phyloP scores from a whole-genome alignment of 35 echinoderm and acorn worm genomes.

The Amphiura filiformis region DNA sequence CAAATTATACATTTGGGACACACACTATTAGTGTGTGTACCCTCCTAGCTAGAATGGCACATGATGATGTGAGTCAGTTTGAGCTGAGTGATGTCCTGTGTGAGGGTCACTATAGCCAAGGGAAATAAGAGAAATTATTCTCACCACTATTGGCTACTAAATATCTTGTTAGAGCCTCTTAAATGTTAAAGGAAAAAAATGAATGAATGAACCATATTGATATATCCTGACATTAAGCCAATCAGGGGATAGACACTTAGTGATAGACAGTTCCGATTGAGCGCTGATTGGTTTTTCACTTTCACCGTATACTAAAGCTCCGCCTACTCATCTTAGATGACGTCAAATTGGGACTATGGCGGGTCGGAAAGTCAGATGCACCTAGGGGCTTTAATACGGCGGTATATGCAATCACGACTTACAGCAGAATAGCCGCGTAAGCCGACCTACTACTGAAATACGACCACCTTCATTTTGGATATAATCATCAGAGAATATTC shows the following conservation, averaged over 20 bases:
- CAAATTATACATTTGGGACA: conserved; percentile 6
- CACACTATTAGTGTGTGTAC: background rate
- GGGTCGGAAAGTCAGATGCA: conserved; percentile 5
- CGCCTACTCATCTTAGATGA: background rate
- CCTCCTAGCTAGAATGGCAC: background rate
- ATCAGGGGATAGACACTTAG: background rate
- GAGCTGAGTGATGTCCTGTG: background rate
- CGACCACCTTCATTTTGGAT: conserved; percentile 13
- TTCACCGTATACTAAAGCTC: background rate
- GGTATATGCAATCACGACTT: background rate
- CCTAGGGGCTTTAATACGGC: background rate
- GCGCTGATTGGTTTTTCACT: background rate
- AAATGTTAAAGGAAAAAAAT: too few relatives aligned
- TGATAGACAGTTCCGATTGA: background rate
- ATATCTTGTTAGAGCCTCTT: background rate
- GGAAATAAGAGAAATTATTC: background rate
- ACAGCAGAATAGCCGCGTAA: background rate
- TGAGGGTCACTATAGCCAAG: background rate
- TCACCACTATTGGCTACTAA: background rate
- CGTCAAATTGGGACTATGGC: background rate
- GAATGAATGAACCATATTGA: background rate
- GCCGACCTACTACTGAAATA: conserved; percentile 2
- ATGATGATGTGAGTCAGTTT: background rate
- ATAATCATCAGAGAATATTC: conserved; percentile 2
- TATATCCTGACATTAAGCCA: background rate